phyloP scores from a whole-genome alignment of 2,797 vertebrate genomes.

The Staurois parvus region DNA sequence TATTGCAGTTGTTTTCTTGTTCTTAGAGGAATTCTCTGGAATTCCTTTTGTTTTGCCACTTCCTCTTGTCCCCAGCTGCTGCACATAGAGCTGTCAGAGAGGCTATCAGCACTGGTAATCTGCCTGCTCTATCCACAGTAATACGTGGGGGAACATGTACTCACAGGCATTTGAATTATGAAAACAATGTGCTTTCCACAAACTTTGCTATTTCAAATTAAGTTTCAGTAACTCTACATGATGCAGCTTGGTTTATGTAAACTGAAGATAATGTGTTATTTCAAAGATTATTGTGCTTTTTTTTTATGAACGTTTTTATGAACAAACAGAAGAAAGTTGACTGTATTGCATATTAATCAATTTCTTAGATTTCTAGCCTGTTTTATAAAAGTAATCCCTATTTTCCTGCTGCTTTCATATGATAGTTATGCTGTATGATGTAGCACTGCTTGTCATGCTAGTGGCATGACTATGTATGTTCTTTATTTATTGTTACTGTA shows the following conservation, averaged over 20 bases:
- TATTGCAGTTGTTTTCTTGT: not conserved
- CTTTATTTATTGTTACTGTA: too few species aligned
- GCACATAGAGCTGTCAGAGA: not conserved
- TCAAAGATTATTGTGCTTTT: not conserved
- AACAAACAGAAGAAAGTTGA: too few species aligned
- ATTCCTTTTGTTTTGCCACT: conserved; percentile 24
- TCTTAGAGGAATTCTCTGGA: conserved; percentile 1
- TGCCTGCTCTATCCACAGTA: not conserved
- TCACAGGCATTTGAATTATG: conserved; percentile 38
- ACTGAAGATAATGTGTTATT: not conserved
- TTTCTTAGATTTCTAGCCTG: too few species aligned
- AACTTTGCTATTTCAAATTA: conserved; percentile 2
- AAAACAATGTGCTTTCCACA: conserved; percentile 33
- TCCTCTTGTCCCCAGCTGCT: conserved; percentile 31
- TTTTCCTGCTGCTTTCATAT: too few species aligned
- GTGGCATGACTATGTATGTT: too few species aligned
- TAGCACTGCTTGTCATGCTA: too few species aligned
- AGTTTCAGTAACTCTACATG: conserved; percentile 9
- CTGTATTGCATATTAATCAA: too few species aligned
- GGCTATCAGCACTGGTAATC: not conserved
- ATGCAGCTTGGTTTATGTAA: not conserved
- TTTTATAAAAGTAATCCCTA: too few species aligned
- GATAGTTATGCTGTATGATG: too few species aligned
- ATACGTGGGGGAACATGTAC: conserved; percentile 24
- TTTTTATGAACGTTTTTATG: too few species aligned